Evolutionary conservation across 2,797 vertebrate species (phyloP), one percentile per base, ranked within the genome.

Genomic region (Darevskia nairensis): DNA sequence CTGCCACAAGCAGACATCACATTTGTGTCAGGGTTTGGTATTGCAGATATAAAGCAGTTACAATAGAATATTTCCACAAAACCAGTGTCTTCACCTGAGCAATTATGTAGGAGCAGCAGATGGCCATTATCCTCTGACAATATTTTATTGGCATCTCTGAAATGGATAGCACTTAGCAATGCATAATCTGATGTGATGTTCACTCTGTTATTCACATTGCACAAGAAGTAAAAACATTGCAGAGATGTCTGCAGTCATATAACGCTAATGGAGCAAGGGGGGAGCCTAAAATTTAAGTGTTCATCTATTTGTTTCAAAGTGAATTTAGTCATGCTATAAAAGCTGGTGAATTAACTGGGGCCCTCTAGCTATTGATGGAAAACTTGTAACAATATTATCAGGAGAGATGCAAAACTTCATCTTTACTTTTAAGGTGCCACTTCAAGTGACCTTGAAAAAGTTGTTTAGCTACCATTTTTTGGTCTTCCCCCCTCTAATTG

Each of bases 71-170:
- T 89, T 89, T 29, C n/a, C 66, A 74, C 85, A 17, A 85, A 93
- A 83, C 88, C 81, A 79, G 11, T 68, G 7, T 90, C 94, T 92
- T 90, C 75, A 94, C 89, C 84, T 88, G 66, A 89, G 80, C 84
- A 88, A 1, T 92, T 92, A 86, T 15, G 7, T 19, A 13, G n/a
- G 71, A 89, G 41, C 68, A 89, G 44, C 90, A 93, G 91, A 90
- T 86, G 88, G 78, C 82, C 90, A 4, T 89, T 91, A 75, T 1
- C 64, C 85, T 92, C 69, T 71, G 68, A 86, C 72, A 95, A 0
- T 91, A 66, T 88, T 94, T 94, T 92, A 85, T 19, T 89, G 85
- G 68, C 13, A 3, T 75, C 77, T 92, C 27, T 89, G 82, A 90
- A 93, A 80, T 66, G 80, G 76, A 25, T 88, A 85, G 50, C 10